These are phyloP conservation scores for Etheostoma spectabile DNA, from an alignment of 2,113 vertebrate species.

Conservation along the genomic window DNA sequence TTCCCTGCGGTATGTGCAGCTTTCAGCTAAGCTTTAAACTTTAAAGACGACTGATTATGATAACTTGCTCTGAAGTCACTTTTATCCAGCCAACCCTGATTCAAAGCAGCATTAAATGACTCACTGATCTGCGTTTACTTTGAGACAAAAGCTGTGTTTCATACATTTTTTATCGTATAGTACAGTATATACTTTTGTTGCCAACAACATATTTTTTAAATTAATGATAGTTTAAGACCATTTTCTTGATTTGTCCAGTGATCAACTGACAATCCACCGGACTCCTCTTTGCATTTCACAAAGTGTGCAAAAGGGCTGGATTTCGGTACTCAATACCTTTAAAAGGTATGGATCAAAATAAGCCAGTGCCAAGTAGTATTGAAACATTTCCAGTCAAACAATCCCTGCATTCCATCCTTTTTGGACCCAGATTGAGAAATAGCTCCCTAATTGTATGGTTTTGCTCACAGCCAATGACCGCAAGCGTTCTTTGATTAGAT, in stretches of 20 bases:
- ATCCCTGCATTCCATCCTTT: too few species aligned
- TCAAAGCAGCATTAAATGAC: slow-evolving; percentile 24
- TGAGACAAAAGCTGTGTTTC: not conserved
- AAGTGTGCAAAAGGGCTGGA: not conserved
- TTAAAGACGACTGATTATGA: slow-evolving; percentile 2
- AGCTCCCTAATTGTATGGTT: too few species aligned
- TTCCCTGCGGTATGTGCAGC: not conserved
- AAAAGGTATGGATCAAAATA: too few species aligned
- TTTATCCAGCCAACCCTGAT: slow-evolving; percentile 19
- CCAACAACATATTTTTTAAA: not conserved
- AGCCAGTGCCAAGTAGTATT: too few species aligned
- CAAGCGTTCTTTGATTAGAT: too few species aligned
- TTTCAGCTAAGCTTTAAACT: slow-evolving; percentile 30
- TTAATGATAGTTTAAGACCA: not conserved
- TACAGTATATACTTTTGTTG: not conserved
- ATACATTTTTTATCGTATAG: not conserved
- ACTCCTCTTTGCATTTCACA: not conserved
- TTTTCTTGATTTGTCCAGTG: not conserved
- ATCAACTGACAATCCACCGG: not conserved
- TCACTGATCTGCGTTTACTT: slow-evolving; percentile 10
- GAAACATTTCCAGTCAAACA: too few species aligned
- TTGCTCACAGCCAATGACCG: too few species aligned
- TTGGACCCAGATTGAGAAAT: too few species aligned
- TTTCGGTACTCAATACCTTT: not conserved
- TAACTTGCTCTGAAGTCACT: slow-evolving; percentile 22